phyloP scores from a whole-genome alignment of 2,888 invertebrate species.

The Lithophane ornitopus region DNA sequence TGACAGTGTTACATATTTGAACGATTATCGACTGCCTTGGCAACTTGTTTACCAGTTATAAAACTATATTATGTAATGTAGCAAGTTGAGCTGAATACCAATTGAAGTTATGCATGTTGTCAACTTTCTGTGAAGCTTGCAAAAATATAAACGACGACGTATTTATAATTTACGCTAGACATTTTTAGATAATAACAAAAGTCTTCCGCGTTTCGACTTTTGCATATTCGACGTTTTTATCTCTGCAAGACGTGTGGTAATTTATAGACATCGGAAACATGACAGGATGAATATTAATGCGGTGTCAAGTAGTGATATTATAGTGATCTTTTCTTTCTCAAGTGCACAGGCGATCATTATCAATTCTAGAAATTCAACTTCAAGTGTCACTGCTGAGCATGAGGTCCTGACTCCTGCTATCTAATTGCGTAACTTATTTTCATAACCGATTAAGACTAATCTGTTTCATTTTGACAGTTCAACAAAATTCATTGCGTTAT shows the following conservation, averaged over 20 bases:
- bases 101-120: constrained; percentile 36
- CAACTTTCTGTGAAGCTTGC: constrained; percentile 39
- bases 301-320: not conserved
- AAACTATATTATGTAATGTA: constrained; percentile 47
- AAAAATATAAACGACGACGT: constrained; percentile 26
- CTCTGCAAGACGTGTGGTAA: constrained; percentile 27
- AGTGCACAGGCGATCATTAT: not conserved
- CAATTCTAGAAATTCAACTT: not conserved
- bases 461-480: too few species aligned
- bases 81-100: constrained; percentile 42
- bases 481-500: too few species aligned
- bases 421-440: too few species aligned
- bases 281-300: constrained; percentile 13
- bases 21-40: constrained; percentile 32
- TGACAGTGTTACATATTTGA: constrained; percentile 42
- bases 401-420: too few species aligned
- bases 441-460: too few species aligned
- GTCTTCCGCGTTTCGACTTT: constrained; percentile 44
- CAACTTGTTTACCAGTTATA: constrained; percentile 49
- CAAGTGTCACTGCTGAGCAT: not conserved
- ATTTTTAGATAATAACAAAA: constrained; percentile 23
- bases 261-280: constrained; percentile 9
- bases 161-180: constrained; percentile 9
- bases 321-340: not conserved
- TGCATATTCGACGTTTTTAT: constrained; percentile 27